Evolutionary conservation across 2,797 vertebrate species (phyloP), one percentile per base, ranked within the genome.

Genomic region (Scarus forsteni): DNA sequence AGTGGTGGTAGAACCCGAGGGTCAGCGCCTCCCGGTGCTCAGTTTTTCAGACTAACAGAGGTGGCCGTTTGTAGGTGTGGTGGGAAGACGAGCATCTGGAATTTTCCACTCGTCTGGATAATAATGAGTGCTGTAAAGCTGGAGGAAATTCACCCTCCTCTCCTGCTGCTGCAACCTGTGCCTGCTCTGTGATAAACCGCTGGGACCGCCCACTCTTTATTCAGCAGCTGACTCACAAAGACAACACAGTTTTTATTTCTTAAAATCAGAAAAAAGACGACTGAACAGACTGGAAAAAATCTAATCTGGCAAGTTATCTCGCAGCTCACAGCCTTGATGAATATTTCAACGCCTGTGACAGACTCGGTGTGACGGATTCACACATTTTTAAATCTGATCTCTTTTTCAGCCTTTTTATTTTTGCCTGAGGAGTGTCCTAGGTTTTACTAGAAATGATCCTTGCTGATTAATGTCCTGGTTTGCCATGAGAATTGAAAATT

Each of bases 1-100:
- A 99, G 81, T 99, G 98, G 98, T 99, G 98, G 98, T 98, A 97
- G 87, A 59, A n/a, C 1, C 10, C 10, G 12, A 50, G 19, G 52
- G 45, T 16, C 10, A 3, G 71, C 45, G n/a, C 74, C 64, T 8
- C 18, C 72, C 49, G 36, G 27, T 34, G 34, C 27, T 34, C n/a
- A 14, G 56, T 39, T 42, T 51, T 44, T 18, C 7, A 8, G 14
- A 44, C 15, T 53, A 6, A 9, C 18, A 8, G 3, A 2, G 38
- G 43, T 55, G 49, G 70, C 50, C 27, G 38, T 19, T 14, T 5
- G 9, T 52, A 36, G 39, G 1, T 55, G 51, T 34, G 54, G 10
- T 14, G 42, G 42, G 59, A 83, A 49, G 16, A 62, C 71, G 43
- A 61, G 39, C 7, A 42, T 46, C 49, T 46, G 34, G 69, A 68